Base-by-base conservation (phyloP, 1,140 invertebrate species). In the Ctenoplectra terminalis region DNA sequence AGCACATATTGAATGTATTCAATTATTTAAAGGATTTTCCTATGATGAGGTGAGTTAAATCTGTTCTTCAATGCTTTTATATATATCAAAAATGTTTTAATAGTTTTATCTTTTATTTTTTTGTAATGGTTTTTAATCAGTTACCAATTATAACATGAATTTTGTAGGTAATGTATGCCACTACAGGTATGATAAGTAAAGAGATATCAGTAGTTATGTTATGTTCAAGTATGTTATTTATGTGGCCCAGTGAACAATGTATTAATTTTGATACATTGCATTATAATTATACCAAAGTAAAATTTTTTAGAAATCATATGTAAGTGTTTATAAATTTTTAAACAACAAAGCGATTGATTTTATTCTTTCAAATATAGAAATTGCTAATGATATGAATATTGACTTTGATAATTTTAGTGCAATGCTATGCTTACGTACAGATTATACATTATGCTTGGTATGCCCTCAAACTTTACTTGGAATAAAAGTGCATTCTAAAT, bases 391-490 rank as follows among this genome's bases (percentile, higher is more conserved):
- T 13, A 15, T 9, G 9, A n/a, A 58, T 34, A 61, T 8, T 61
- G 4, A 63, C n/a, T 34, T 64, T 34, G 17, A 70, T 82, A 4
- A 64, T 81, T 75, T 52, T 40, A 89, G 89, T 17, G 79, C 74
- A 50, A 87, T 92, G 70, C 50, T 93, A 34, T 88, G 90, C 82
- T 84, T 93, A 29, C 74, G 83, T 48, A 56, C 54, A 11, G 86
- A 92, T 69, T 67, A 86, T 58, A 73, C 50, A 34, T 75, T 93
- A 46, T 81, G 80, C 50, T 70, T 92, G 40, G 17, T 92, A 20
- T 91, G 90, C 67, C 85, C 83, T 15, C 52, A 84, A 72, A 93
- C 92, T 43, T 84, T 90, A 58, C 80, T 91, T 40, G 79, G 67
- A 15, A 82, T 73, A 34, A 90, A 89, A 89, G 77, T 93, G 23